A percentile compares a stretch with the other conserved stretches of the same genome.
These are phyloP conservation scores for Eutrigla gurnardus DNA, from an alignment of 2,797 vertebrate genomes.

Conservation along the genomic window DNA sequence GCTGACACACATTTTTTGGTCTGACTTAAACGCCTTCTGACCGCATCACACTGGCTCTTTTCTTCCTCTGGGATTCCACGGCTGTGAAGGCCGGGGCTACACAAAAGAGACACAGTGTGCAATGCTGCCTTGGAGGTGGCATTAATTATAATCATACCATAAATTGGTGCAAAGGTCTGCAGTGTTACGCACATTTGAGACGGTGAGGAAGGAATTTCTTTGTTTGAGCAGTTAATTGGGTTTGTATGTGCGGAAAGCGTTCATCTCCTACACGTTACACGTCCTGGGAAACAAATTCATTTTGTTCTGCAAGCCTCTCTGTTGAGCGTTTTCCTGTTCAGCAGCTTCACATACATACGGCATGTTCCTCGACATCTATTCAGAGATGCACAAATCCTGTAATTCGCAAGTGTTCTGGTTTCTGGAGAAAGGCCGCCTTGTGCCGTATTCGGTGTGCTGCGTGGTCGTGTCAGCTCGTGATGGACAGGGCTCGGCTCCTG, in stretches of 20 bases:
- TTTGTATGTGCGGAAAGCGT: slow-evolving; percentile 23
- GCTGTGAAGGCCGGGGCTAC: slow-evolving; percentile 46
- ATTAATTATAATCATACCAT: slow-evolving; percentile 68
- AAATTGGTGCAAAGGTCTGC: slow-evolving; percentile 62
- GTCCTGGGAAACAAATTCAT: slow-evolving; percentile 15
- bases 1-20: slow-evolving; percentile 74
- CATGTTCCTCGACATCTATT: slow-evolving; percentile 12
- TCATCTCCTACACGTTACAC: background rate
- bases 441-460: slow-evolving; percentile 45
- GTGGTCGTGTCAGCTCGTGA: slow-evolving; percentile 52
- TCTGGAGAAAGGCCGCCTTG: slow-evolving; percentile 21
- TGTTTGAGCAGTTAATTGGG: slow-evolving; percentile 61
- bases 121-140: slow-evolving; percentile 63
- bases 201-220: slow-evolving; percentile 50
- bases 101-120: slow-evolving; percentile 73
- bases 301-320: background rate
- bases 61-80: slow-evolving; percentile 67
- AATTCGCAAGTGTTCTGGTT: slow-evolving; percentile 21
- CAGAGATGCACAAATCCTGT: slow-evolving; percentile 27
- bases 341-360: background rate
- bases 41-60: slow-evolving; percentile 77
- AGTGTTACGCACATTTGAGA: slow-evolving; percentile 55
- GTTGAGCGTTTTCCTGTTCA: background rate
- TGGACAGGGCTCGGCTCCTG: slow-evolving; percentile 51
- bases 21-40: slow-evolving; percentile 76